These are phyloP conservation scores for Phrynocephalus guinanensis DNA, from an alignment of 2,797 vertebrate genomes.

Conservation along the genomic window DNA sequence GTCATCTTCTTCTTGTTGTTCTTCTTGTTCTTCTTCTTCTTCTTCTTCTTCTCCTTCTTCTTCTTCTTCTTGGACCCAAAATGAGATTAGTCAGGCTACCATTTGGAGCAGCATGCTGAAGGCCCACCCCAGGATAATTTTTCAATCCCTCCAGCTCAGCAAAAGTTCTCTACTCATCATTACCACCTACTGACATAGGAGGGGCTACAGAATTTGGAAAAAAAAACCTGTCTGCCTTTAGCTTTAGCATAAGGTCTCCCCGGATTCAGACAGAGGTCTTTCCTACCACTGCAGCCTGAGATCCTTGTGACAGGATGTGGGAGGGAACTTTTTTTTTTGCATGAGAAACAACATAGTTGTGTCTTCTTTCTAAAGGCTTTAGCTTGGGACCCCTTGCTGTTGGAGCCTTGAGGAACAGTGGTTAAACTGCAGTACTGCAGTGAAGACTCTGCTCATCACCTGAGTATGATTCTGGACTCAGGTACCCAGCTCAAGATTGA, in stretches of 20 bases:
- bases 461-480: too few species aligned
- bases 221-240: not conserved
- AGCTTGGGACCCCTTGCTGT: not conserved
- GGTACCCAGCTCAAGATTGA: too few species aligned
- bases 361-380: not conserved
- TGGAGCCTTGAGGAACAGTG: not conserved
- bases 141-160: not conserved
- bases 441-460: too few species aligned
- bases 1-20: not conserved
- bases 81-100: not conserved
- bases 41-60: fast-evolving
- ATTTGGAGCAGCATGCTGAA: not conserved
- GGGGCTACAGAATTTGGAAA: not conserved
- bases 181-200: not conserved
- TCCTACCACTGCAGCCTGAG: not conserved
- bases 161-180: not conserved
- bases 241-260: not conserved
- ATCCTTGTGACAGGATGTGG: not conserved
- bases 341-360: not conserved
- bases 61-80: not conserved
- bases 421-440: too few species aligned
- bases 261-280: not conserved
- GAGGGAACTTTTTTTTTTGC: not conserved
- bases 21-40: too few species aligned
- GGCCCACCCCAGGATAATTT: not conserved